Evolutionary conservation across 2,113 vertebrate species (phyloP), one percentile per base, ranked within the genome.

Genomic region (cattle (Bos taurus)): DNA sequence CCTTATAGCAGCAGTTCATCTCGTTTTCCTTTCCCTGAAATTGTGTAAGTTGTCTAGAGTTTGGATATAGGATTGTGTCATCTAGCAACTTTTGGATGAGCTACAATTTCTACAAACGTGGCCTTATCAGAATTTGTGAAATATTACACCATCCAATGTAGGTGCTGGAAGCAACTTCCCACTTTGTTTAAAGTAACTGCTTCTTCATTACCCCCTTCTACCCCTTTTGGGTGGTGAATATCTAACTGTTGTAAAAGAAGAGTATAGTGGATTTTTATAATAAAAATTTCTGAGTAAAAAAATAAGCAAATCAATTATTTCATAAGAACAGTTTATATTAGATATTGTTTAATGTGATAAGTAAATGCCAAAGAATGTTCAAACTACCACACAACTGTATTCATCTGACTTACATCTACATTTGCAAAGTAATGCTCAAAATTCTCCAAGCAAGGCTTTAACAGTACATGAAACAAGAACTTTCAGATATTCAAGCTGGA

Each of bases 21-120:
- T 12, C 3, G 17, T 92, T 96, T 93, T 80, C 52, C 67, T 93
- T 19, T 97, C n/a, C 50, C 17, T 33, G 23, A 88, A 96, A 84
- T 84, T 95, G 94, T 94, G 7, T 95, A 97, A 96, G 19, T 86
- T 95, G 28, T 93, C 71, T 91, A 33, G 36, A 88, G n/a, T 95
- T 96, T 57, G 1, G 64, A 80, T 93, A 87, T 9, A 96, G 13
- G 9, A 67, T 64, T 86, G 21, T 89, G n/a, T 89, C 60, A 87
- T 60, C 57, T 91, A 94, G 28, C 6, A 88, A 95, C 81, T 97
- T 92, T 95, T 80, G 46, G 2, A 88, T 91, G 89, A 88, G 54
- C 46, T 80, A 83, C 28, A 95, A 93, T 78, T 97, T 97, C n/a
- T 97, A 84, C 36, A 91, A n/a, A 88, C 0, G 7, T 80, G 6